Conservation (phyloP, 2,888 invertebrate genomes). For the Troides oblongomaculatus region DNA sequence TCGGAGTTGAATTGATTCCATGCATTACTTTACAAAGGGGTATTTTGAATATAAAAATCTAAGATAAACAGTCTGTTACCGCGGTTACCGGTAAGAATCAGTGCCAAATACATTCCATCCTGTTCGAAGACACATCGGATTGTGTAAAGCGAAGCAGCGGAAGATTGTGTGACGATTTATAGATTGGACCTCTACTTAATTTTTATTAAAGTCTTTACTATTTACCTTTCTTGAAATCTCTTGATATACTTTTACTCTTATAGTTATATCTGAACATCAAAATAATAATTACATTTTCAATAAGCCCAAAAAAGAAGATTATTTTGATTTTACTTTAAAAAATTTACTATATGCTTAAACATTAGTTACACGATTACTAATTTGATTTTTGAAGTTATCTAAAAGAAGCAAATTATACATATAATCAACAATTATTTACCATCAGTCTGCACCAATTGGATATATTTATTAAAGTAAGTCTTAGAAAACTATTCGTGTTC, state of each 20-base stretch:
- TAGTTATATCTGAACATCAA: neutral
- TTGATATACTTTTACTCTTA: neutral
- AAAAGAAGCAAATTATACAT: neutral
- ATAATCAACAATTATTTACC: neutral
- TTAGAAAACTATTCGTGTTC: neutral
- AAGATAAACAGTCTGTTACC: slow-evolving; percentile 1
- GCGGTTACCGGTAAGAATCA: neutral
- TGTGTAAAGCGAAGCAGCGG: slow-evolving; percentile 2
- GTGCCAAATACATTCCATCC: neutral
- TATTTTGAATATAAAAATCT: slow-evolving; percentile 1
- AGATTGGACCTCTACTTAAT: neutral
- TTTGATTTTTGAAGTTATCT: neutral
- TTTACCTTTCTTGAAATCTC: neutral
- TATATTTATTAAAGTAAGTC: neutral
- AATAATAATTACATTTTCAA: neutral
- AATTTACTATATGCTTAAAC: too few relatives aligned
- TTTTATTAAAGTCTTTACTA: neutral
- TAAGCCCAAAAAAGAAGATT: neutral
- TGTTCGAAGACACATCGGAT: neutral
- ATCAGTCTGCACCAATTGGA: neutral
- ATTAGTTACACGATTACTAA: too few relatives aligned
- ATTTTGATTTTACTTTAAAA: neutral
- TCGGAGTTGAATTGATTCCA: neutral
- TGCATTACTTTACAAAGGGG: neutral
- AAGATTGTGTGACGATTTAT: slow-evolving; percentile 2